Conservation (phyloP, 1,140 invertebrate genomes). For the Dreissena polymorpha region DNA sequence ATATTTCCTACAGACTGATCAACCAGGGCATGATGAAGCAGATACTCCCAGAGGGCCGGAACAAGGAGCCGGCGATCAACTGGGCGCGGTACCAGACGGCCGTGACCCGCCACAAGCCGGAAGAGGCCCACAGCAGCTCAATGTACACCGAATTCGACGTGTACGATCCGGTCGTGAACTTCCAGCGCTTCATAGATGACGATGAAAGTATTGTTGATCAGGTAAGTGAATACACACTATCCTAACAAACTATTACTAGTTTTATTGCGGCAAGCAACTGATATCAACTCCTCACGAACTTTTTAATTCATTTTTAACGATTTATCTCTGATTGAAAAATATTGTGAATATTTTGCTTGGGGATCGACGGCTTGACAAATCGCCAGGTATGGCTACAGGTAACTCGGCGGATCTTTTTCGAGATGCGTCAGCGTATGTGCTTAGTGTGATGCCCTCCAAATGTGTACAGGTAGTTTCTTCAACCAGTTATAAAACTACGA, state of each 20-base stretch:
- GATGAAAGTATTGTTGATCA: conserved; percentile 63
- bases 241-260: neutral
- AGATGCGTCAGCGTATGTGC: no score
- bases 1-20: conserved; percentile 56
- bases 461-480: no score
- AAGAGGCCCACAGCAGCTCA: conserved; percentile 63
- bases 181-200: conserved; percentile 57
- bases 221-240: conserved; percentile 21
- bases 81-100: conserved; percentile 62
- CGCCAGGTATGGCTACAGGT: no score
- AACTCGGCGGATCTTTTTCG: no score
- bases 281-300: neutral
- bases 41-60: conserved; percentile 53
- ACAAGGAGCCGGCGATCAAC: conserved; percentile 41
- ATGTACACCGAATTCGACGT: conserved; percentile 62
- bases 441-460: no score
- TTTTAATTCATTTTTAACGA: neutral
- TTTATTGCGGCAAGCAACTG: neutral
- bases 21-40: conserved; percentile 59
- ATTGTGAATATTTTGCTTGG: no score
- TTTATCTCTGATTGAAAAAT: neutral
- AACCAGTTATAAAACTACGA: no score
- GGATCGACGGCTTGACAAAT: no score
- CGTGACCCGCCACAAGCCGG: conserved; percentile 60
- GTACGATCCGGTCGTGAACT: conserved; percentile 56